Evolutionary conservation across 2,113 vertebrate species (phyloP).

Genomic region (Otis tarda): DNA sequence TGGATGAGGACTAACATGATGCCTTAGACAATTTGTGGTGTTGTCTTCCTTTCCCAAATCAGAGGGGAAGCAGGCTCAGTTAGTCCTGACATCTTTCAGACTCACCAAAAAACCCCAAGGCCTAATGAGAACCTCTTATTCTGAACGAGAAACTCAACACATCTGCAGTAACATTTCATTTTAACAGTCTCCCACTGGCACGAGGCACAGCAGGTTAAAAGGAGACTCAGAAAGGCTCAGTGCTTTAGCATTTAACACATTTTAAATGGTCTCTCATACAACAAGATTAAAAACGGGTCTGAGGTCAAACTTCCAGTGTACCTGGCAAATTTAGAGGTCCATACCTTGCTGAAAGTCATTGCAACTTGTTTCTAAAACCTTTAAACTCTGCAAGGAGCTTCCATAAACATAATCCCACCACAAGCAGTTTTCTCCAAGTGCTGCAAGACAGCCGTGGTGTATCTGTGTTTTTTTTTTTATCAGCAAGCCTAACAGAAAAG

Average conservation of each 20-base stretch:
- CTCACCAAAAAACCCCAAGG: neutral
- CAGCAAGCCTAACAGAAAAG: neutral
- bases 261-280: neutral
- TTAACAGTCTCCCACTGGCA: neutral
- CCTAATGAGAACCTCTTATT: neutral
- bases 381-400: neutral
- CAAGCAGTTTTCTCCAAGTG: neutral
- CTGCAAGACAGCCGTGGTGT: neutral
- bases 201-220: neutral
- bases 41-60: neutral
- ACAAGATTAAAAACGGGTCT: neutral
- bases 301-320: neutral
- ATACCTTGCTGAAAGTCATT: fast-evolving
- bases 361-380: neutral
- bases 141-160: fast-evolving
- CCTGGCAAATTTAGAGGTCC: neutral
- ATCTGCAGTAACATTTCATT: neutral
- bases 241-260: neutral
- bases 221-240: neutral
- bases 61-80: neutral
- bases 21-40: neutral
- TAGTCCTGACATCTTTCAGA: neutral
- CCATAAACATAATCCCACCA: neutral
- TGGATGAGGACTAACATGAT: neutral
- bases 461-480: neutral